Base-by-base conservation (phyloP, 2,888 invertebrate species). In the Hermaeophaga mercurialis region DNA sequence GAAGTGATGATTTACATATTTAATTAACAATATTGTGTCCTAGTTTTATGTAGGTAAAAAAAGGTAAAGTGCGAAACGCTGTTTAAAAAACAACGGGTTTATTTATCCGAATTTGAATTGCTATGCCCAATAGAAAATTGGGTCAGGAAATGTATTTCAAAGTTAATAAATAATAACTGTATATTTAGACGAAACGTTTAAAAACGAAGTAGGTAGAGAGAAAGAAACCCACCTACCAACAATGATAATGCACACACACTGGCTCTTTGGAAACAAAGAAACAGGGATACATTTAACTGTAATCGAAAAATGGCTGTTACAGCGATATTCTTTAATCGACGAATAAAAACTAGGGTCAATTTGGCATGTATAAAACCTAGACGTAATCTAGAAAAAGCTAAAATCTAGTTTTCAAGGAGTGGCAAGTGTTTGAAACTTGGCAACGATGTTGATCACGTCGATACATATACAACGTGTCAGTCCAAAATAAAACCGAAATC, bases 401-500 rank as follows among this genome's bases (percentile, higher is more conserved):
- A 59, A 54, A 33, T 34, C 26, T 36, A 55, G 48, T 62, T 57
- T 50, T 57, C 60, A 66, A 70, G 70, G 70, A 69, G 70, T 69
- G 70, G 68, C 68, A 64, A 64, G 38, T 54, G 47, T 41, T 43
- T 34, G 38, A 50, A 14, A 64, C 41, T 39, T 65, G 73, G 68
- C 73, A 73, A 73, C 71, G 54, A 9, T 56, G 73, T 66, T 31
- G 45, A 64, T 64, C 66, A 67, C 69, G 66, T 68, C 69, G 70
- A 65, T 66, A 65, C 49, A 50, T 53, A 48, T 58, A 64, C 67
- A 68, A 68, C 67, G 68, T 66, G 67, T 59, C 60, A 57, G 50
- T 48, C 41, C 54, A 41, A 41, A 55, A 56, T 56, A 54, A 59
- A 54, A 53, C 56, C 56, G 54, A 50, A 38, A 61, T 58, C 44